Evolutionary conservation across 2,888 invertebrate genomes (phyloP), one percentile per base, ranked within the genome.

Genomic region (Trachelus troglodyta): DNA sequence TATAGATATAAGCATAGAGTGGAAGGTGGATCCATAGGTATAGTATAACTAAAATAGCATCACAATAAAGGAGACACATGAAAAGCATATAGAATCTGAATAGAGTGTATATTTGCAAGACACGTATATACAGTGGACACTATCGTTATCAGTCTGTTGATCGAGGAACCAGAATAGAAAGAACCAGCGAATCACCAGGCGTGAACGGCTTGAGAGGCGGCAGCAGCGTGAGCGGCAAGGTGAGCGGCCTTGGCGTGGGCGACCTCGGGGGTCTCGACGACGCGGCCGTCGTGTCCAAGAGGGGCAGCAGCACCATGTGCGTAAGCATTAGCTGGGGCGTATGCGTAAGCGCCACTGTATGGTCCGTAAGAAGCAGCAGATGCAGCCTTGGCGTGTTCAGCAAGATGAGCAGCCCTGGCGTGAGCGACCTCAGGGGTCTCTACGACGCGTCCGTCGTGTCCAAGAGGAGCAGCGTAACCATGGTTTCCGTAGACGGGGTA

Each of bases 211-310:
- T 77, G 74, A 75, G 82, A 56, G 76, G 77, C 77, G 74, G 78
- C 78, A n/a, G 78, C 78, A 37, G 78, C 75, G 30, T 78, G 78
- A 73, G 78, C 78, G 31, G 78, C 78, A n/a, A 78, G 75, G 35
- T 78, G 78, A 68, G 75, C 76, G 68, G 78, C 78, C 76, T 76
- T 78, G 75, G 78, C 78, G 15, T 78, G 78, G 73, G 78, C 78
- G 31, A 78, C 78, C 68, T 78, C 78, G n/a, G 78, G 73, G 31
- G 78, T 78, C 31, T 78, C 78, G 30, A 78, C 73, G 73, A 78
- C 78, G 34, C 73, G 75, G 3, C 78, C 78, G 34, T 78, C 78
- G 73, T 78, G 78, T 69, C 82, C 82, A 6, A 81, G 76, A 40
- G 83, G 81, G 30, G 78, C 78, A 31, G 73, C 78, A 35, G 31